Conservation (phyloP, 2,797 vertebrate species). For the Percopsis omiscomaycus region DNA sequence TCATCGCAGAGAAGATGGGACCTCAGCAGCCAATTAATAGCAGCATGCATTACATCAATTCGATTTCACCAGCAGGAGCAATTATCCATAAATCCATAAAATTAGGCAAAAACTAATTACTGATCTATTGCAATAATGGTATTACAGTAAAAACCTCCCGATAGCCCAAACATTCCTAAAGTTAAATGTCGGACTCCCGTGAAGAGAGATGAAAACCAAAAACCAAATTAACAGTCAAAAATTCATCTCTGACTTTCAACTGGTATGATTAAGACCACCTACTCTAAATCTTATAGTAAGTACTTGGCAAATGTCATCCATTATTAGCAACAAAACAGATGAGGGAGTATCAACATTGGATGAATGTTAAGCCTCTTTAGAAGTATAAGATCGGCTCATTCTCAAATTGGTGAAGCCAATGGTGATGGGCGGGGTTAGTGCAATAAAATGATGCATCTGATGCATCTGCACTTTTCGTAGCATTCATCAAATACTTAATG, state of each 20-base stretch:
- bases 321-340: constrained; percentile 21
- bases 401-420: constrained; percentile 11
- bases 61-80: too few relatives aligned
- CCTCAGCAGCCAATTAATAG: too few relatives aligned
- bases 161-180: too few relatives aligned
- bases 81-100: too few relatives aligned
- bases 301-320: constrained; percentile 28
- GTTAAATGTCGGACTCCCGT: too few relatives aligned
- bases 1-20: too few relatives aligned
- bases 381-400: constrained; percentile 19
- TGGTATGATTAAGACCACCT: constrained; percentile 51
- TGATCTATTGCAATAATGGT: too few relatives aligned
- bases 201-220: too few relatives aligned
- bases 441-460: not conserved
- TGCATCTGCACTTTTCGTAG: not conserved
- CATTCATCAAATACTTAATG: not conserved
- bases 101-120: too few relatives aligned
- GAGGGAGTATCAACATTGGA: constrained; percentile 3
- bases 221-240: too few relatives aligned
- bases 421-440: constrained; percentile 3
- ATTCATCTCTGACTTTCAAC: constrained; percentile 48
- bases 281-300: constrained; percentile 2
- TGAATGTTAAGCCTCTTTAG: constrained; percentile 7
- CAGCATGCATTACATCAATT: too few relatives aligned
- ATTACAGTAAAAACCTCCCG: too few relatives aligned